A percentile compares a stretch with the other conserved stretches of the same genome.
Conservation (phyloP, 2,888 invertebrate species). For the Halocaridina rubra region DNA sequence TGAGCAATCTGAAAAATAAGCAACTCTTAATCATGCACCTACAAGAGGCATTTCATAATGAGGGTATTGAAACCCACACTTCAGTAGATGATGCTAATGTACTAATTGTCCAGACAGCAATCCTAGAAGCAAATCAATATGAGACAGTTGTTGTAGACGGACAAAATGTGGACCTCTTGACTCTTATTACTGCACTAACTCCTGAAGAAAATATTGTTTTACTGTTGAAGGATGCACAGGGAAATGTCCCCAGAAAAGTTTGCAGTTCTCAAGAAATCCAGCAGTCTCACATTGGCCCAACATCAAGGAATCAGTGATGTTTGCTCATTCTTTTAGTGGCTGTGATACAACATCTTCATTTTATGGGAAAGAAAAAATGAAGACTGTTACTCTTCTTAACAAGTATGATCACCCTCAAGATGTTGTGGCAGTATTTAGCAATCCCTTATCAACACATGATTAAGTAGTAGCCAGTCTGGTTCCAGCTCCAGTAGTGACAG, state of each 20-base stretch:
- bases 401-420: neutral
- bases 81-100: slow-evolving; percentile 68
- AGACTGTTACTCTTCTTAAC: slow-evolving; percentile 44
- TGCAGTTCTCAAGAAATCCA: slow-evolving; percentile 67
- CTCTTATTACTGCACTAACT: slow-evolving; percentile 62
- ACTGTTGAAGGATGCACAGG: slow-evolving; percentile 64
- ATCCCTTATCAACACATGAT: slow-evolving; percentile 50
- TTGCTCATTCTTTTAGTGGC: slow-evolving; percentile 65
- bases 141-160: slow-evolving; percentile 66
- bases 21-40: slow-evolving; percentile 49
- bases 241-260: slow-evolving; percentile 67
- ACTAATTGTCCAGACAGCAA: slow-evolving; percentile 65
- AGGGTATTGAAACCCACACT: slow-evolving; percentile 67
- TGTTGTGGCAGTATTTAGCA: neutral
- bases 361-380: slow-evolving; percentile 66
- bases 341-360: slow-evolving; percentile 66
- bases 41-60: slow-evolving; percentile 67
- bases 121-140: neutral
- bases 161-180: slow-evolving; percentile 65
- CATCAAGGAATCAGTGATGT: slow-evolving; percentile 64
- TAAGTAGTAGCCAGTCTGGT: too few relatives aligned
- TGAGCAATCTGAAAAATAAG: slow-evolving; percentile 15
- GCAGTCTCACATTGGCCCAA: slow-evolving; percentile 44
- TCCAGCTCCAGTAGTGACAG: too few relatives aligned
- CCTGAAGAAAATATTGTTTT: slow-evolving; percentile 67